A percentile compares a stretch with the other conserved stretches of the same genome.
phyloP scores from a whole-genome alignment of 2,797 vertebrate genomes.

The Gadopsis bispinosus region DNA sequence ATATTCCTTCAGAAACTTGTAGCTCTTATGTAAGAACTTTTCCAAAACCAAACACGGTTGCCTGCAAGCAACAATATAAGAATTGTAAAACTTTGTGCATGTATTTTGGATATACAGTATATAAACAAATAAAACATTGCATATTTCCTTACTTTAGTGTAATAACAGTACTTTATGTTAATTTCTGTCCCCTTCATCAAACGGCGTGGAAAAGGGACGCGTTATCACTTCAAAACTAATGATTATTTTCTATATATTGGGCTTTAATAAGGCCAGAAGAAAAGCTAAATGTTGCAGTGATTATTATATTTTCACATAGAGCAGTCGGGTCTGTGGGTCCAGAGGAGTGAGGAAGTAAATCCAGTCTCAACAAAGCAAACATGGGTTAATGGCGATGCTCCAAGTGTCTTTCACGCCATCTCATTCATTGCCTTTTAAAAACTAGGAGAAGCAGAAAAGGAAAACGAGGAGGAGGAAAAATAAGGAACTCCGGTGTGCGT shows the following conservation, averaged over 20 bases:
- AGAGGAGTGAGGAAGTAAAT: not conserved
- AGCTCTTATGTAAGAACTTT: not conserved
- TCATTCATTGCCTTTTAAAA: conserved; percentile 1
- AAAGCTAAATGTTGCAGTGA: not conserved
- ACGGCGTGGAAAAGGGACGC: not conserved
- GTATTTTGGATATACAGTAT: not conserved
- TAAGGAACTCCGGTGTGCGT: not conserved
- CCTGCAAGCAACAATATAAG: conserved; percentile 26
- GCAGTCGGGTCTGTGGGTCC: not conserved
- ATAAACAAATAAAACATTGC: not conserved
- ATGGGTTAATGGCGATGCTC: not conserved
- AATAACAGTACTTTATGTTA: not conserved
- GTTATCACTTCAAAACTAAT: not conserved
- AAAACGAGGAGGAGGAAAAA: not conserved
- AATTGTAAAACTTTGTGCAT: conserved; percentile 15
- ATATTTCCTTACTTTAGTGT: no score
- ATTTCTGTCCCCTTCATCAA: not conserved
- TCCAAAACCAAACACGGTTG: conserved; percentile 13
- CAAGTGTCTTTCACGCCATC: not conserved
- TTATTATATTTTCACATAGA: not conserved
- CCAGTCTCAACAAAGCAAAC: not conserved
- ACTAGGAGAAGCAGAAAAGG: not conserved
- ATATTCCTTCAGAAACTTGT: not conserved
- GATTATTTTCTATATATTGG: not conserved
- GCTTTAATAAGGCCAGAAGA: not conserved